Percentiles rank a stretch among this genome's conserved stretches.
These are phyloP conservation scores for Carduelis carduelis DNA, from an alignment of 2,797 vertebrate genomes.

Conservation along the genomic window DNA sequence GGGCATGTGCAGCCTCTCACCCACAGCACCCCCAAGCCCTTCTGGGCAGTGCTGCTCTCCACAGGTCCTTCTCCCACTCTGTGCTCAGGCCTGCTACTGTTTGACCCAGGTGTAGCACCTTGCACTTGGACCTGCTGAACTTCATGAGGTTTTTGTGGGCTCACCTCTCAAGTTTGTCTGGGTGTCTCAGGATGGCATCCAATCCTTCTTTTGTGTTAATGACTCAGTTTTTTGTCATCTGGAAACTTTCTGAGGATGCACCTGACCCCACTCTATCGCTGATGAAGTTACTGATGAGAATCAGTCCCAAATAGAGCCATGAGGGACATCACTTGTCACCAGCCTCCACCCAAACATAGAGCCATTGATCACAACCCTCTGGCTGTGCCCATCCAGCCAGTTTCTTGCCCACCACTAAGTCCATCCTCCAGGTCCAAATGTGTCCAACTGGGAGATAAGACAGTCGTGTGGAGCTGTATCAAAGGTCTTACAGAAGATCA, in stretches of 20 bases:
- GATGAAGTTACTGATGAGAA: not conserved
- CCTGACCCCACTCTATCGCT: not conserved
- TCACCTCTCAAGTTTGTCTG: not conserved
- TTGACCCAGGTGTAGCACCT: not conserved
- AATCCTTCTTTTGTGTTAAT: not conserved
- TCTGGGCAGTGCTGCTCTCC: not conserved
- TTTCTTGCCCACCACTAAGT: not conserved
- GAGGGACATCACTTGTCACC: fast-evolving
- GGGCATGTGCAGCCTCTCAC: not conserved
- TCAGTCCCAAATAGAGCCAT: fast-evolving
- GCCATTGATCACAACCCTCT: not conserved
- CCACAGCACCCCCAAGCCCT: not conserved
- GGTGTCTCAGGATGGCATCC: not conserved
- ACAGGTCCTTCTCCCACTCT: not conserved
- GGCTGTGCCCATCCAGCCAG: not conserved
- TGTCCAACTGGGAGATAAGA: not conserved
- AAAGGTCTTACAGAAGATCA: not conserved
- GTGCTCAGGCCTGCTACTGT: not conserved
- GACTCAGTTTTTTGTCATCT: not conserved
- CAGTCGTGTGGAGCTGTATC: not conserved
- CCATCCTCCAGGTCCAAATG: not conserved
- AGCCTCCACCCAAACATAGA: not conserved
- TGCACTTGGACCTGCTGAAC: not conserved
- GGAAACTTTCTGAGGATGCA: not conserved
- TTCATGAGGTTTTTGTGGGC: not conserved